Evolutionary conservation across 2,888 invertebrate species (phyloP).

Genomic region (Caenorhabditis becei): DNA sequence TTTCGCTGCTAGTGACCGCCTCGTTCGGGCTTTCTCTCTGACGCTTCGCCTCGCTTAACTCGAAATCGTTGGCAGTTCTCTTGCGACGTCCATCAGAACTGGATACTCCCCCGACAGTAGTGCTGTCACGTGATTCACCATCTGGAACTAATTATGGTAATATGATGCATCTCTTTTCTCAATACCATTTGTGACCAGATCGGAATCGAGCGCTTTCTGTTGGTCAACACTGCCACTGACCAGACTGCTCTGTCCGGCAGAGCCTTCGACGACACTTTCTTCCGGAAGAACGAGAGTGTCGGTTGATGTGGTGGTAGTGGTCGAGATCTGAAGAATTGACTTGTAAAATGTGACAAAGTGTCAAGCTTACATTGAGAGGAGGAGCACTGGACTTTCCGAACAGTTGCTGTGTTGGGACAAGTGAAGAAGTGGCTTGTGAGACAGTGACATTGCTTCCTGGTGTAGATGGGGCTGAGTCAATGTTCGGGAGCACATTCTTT

Average conservation of each 20-base stretch:
- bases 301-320: slow-evolving; percentile 11
- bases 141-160: slow-evolving; percentile 19
- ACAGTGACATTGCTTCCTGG: slow-evolving; percentile 34
- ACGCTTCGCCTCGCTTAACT: slow-evolving; percentile 58
- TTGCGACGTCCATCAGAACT: slow-evolving; percentile 66
- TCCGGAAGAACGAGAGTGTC: slow-evolving; percentile 46
- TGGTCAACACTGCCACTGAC: slow-evolving; percentile 62
- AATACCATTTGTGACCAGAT: slow-evolving; percentile 35
- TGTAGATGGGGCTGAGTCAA: slow-evolving; percentile 43
- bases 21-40: slow-evolving; percentile 66
- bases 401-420: slow-evolving; percentile 22
- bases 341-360: not conserved
- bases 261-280: slow-evolving; percentile 52
- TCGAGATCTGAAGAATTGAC: slow-evolving; percentile 12
- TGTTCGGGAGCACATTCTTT: slow-evolving; percentile 52
- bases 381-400: slow-evolving; percentile 35
- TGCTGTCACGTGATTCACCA: slow-evolving; percentile 66
- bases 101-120: slow-evolving; percentile 60
- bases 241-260: slow-evolving; percentile 61
- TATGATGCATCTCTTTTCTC: not conserved
- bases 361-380: not conserved
- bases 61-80: slow-evolving; percentile 47
- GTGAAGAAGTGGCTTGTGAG: slow-evolving; percentile 42
- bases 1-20: slow-evolving; percentile 67
- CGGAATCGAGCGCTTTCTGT: slow-evolving; percentile 19